Evolutionary conservation across 1,140 invertebrate species (phyloP).

Genomic region (Asbolus verrucosus): DNA sequence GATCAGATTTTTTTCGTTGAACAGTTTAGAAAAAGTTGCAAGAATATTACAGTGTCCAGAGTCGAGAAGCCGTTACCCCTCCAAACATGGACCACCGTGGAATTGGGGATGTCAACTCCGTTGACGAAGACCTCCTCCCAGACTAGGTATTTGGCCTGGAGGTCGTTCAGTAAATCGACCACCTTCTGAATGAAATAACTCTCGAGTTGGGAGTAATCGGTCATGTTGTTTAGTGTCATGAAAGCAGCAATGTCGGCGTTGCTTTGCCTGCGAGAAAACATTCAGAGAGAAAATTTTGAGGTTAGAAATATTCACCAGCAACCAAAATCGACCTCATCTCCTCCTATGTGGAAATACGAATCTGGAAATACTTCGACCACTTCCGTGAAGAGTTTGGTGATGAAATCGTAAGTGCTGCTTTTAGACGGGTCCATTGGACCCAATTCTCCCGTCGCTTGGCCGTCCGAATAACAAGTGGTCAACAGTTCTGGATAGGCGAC

Average conservation of each 20-base stretch:
- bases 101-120: slow-evolving; percentile 72
- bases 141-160: slow-evolving; percentile 76
- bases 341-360: slow-evolving; percentile 86
- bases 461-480: slow-evolving; percentile 75
- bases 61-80: not conserved
- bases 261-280: slow-evolving; percentile 61
- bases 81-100: slow-evolving; percentile 68
- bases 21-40: not conserved
- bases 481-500: slow-evolving; percentile 77
- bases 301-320: not conserved
- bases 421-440: slow-evolving; percentile 85
- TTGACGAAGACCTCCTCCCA: slow-evolving; percentile 96
- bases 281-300: not conserved
- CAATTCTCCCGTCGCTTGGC: slow-evolving; percentile 68
- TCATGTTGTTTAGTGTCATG: slow-evolving; percentile 75
- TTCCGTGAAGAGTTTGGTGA: slow-evolving; percentile 78
- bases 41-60: not conserved
- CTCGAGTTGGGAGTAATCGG: slow-evolving; percentile 73
- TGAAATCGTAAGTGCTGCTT: slow-evolving; percentile 74
- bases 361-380: slow-evolving; percentile 79
- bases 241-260: slow-evolving; percentile 80
- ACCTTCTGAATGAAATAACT: slow-evolving; percentile 77
- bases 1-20: not conserved
- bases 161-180: slow-evolving; percentile 67
- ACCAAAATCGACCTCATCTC: slow-evolving; percentile 84